Conservation (phyloP, 2,888 invertebrate species). For the Apamea monoglypha region DNA sequence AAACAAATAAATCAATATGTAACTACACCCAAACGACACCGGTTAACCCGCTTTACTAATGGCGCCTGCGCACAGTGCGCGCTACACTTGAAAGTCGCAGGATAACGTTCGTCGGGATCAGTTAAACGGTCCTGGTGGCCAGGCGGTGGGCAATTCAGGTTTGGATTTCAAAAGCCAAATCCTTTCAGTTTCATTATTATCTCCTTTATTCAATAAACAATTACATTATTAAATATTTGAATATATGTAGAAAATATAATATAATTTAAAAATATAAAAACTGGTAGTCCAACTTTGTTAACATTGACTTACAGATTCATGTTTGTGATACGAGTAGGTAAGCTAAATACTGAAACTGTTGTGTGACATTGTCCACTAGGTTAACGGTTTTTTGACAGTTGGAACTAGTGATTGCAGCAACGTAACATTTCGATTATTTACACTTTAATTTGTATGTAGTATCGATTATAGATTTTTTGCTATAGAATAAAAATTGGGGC, state of each 20-base stretch:
- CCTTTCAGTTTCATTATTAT: not conserved
- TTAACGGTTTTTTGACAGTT: too few relatives aligned
- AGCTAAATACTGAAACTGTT: too few relatives aligned
- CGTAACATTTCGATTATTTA: too few relatives aligned
- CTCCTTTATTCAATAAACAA: not conserved
- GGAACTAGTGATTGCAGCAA: too few relatives aligned
- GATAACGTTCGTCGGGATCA: not conserved
- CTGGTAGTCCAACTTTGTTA: not conserved
- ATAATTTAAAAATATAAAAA: not conserved
- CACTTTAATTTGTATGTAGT: too few relatives aligned
- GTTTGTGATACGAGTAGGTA: not conserved
- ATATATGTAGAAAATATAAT: not conserved
- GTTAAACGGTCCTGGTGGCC: not conserved
- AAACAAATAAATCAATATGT: conserved; percentile 2
- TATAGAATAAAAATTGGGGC: too few relatives aligned
- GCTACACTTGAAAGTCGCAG: too few relatives aligned
- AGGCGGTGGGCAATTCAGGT: not conserved
- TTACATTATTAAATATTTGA: not conserved
- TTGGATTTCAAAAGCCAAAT: not conserved
- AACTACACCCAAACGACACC: not conserved
- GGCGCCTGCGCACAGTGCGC: not conserved
- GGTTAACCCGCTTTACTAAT: not conserved
- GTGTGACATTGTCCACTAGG: too few relatives aligned
- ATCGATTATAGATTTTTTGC: too few relatives aligned
- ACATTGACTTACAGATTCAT: not conserved